These are phyloP conservation scores for Rhinoraja longicauda DNA, from an alignment of 2,797 vertebrate species.

Conservation along the genomic window DNA sequence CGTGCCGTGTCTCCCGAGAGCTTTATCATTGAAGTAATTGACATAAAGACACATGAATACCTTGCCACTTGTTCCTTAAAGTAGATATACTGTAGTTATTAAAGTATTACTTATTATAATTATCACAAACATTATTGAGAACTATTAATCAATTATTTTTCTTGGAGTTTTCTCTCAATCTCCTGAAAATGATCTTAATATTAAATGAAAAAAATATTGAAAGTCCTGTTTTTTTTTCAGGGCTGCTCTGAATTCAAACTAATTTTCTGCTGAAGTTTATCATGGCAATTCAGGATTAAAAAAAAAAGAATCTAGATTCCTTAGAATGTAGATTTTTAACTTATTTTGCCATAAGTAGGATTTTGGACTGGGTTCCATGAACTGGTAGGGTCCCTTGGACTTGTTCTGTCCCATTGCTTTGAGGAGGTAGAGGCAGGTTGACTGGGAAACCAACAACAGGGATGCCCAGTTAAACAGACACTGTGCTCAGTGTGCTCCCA, in stretches of 20 bases:
- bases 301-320: neutral
- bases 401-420: neutral
- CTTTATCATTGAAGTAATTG: neutral
- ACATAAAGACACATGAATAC: neutral
- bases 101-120: neutral
- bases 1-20: too few species aligned
- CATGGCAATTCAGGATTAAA: neutral
- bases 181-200: too few species aligned
- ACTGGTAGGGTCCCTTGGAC: neutral
- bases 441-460: neutral
- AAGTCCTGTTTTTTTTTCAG: neutral
- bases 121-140: too few species aligned
- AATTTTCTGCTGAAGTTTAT: neutral
- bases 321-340: neutral
- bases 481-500: neutral
- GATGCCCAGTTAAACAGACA: neutral
- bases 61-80: neutral
- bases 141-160: neutral
- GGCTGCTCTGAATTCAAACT: neutral
- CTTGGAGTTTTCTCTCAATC: neutral
- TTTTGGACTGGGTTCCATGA: neutral
- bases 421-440: neutral
- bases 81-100: neutral
- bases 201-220: neutral
- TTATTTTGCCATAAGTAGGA: neutral